Evolutionary conservation across 2,888 invertebrate species (phyloP).

Genomic region (Tachystola acroxantha): DNA sequence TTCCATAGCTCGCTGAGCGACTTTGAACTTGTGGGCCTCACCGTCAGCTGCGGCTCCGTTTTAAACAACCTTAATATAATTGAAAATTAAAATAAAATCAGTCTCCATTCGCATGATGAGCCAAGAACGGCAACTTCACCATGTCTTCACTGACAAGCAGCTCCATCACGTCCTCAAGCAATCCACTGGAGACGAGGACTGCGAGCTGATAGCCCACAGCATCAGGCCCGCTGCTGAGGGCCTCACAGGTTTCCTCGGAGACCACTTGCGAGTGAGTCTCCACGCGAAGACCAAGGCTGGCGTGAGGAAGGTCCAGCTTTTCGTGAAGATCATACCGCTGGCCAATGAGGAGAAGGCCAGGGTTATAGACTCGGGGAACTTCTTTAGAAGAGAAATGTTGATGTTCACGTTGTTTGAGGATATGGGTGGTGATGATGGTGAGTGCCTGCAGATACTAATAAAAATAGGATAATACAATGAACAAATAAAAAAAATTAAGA

Average conservation of each 20-base stretch:
- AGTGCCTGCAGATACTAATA: too few species aligned
- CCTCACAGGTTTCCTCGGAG: slow-evolving; percentile 53
- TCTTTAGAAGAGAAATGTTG: slow-evolving; percentile 44
- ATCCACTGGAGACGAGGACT: slow-evolving; percentile 16
- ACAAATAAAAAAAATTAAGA: too few species aligned
- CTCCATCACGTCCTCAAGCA: slow-evolving; percentile 13
- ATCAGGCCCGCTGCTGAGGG: slow-evolving; percentile 41
- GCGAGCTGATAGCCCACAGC: slow-evolving; percentile 24
- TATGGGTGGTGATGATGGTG: slow-evolving; percentile 25
- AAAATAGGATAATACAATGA: too few species aligned
- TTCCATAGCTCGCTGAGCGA: too few species aligned
- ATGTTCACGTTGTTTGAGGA: slow-evolving; percentile 47
- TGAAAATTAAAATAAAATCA: too few species aligned
- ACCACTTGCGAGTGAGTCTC: slow-evolving; percentile 42
- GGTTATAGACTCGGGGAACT: slow-evolving; percentile 40
- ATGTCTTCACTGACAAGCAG: slow-evolving; percentile 14
- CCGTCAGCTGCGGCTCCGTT: too few species aligned
- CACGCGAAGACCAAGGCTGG: slow-evolving; percentile 24
- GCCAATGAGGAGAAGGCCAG: slow-evolving; percentile 47
- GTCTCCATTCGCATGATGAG: too few species aligned
- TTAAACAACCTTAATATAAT: too few species aligned
- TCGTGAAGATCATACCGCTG: slow-evolving; percentile 49
- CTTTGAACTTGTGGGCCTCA: too few species aligned
- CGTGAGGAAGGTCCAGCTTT: slow-evolving; percentile 29
- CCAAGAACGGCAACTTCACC: slow-evolving; percentile 9